phyloP scores from a whole-genome alignment of 2,888 invertebrate species.

The Hirtodrosophila cameraria region DNA sequence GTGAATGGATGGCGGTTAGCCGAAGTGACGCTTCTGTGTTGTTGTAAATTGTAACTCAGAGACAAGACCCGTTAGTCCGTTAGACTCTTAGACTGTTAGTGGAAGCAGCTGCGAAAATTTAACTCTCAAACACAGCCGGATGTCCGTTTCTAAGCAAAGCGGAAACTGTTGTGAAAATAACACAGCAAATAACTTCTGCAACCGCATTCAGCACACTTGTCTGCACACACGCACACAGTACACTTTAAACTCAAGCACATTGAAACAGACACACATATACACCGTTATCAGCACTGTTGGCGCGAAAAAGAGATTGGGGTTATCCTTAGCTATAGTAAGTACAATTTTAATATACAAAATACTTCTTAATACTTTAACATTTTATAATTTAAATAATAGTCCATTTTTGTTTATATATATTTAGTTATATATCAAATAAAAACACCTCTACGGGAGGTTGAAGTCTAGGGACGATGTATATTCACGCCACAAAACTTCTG shows the following conservation, averaged over 20 bases:
- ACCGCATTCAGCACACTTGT: conserved; percentile 70
- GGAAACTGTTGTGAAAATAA: conserved; percentile 80
- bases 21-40: background rate
- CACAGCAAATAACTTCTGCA: conserved; percentile 80
- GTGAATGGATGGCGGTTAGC: too few relatives aligned
- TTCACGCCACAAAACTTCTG: too few relatives aligned
- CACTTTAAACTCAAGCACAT: conserved; percentile 1
- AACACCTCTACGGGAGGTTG: too few relatives aligned
- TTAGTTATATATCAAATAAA: too few relatives aligned
- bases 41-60: background rate
- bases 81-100: conserved; percentile 27
- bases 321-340: conserved; percentile 16
- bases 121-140: conserved; percentile 76
- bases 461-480: too few relatives aligned
- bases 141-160: conserved; percentile 68
- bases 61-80: conserved; percentile 31
- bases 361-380: too few relatives aligned
- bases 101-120: conserved; percentile 64
- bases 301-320: conserved; percentile 22
- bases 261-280: background rate
- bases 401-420: too few relatives aligned
- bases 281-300: conserved; percentile 7
- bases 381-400: too few relatives aligned
- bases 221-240: conserved; percentile 12
- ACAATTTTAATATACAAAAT: too few relatives aligned